A percentile compares a stretch with the other conserved stretches of the same genome.
Evolutionary conservation across 2,113 vertebrate species (phyloP).

Genomic region (Phycodurus eques): DNA sequence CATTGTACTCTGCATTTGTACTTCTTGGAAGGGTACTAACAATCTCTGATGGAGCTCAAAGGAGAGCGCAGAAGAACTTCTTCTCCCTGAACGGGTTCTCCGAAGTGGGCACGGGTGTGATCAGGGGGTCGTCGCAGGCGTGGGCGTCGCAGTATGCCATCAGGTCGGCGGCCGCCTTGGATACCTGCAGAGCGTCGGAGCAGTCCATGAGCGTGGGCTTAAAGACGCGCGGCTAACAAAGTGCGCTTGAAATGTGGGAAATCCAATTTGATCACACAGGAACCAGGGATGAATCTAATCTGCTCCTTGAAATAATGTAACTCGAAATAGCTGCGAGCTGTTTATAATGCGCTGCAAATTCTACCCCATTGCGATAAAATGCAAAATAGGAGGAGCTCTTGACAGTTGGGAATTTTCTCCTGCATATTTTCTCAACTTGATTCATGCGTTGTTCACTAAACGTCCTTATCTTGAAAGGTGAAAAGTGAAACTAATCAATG

Average conservation of each 20-base stretch:
- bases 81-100: slow-evolving; percentile 95
- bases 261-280: background rate
- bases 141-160: slow-evolving; percentile 92
- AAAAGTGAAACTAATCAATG: no score
- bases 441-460: no score
- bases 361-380: no score
- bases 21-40: slow-evolving; percentile 30
- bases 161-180: slow-evolving; percentile 88
- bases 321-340: no score
- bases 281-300: background rate
- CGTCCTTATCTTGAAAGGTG: no score
- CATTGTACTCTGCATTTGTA: slow-evolving; percentile 61
- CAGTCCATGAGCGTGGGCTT: background rate
- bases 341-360: no score
- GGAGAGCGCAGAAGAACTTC: slow-evolving; percentile 91
- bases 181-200: slow-evolving; percentile 76
- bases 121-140: slow-evolving; percentile 86
- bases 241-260: background rate
- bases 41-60: slow-evolving; percentile 74
- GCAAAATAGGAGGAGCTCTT: no score
- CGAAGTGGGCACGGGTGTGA: slow-evolving; percentile 90
- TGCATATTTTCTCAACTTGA: no score
- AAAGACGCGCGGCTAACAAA: no score
- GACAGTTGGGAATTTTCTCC: no score
- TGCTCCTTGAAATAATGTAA: no score